Evolutionary conservation across 2,113 vertebrate species (phyloP).

Genomic region (Microtus ochrogaster): DNA sequence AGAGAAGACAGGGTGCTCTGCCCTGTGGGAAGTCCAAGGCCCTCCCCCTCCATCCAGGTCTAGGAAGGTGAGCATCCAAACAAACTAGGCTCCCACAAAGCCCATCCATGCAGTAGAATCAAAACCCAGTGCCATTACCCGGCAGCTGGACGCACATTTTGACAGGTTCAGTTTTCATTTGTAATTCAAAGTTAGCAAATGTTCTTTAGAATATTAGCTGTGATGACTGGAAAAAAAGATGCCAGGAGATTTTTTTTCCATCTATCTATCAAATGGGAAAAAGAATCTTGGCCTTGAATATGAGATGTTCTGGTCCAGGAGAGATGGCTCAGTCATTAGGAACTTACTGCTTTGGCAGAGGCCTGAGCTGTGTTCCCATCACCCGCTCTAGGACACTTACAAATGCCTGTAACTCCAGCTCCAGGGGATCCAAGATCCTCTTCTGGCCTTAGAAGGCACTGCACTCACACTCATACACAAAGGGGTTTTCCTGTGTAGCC

Average conservation of each 20-base stretch:
- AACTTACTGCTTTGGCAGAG: neutral
- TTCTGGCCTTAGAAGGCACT: neutral
- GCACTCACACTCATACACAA: neutral
- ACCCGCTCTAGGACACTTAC: neutral
- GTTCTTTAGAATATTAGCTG: conserved; percentile 41
- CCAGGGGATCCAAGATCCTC: neutral
- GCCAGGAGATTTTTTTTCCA: neutral
- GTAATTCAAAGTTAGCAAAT: conserved; percentile 16
- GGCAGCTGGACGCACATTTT: neutral
- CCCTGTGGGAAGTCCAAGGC: too few species aligned
- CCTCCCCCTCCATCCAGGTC: too few species aligned
- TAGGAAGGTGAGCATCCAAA: too few species aligned
- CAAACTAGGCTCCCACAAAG: too few species aligned
- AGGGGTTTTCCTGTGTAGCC: neutral
- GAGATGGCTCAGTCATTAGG: neutral
- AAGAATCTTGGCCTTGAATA: neutral
- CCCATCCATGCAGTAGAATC: too few species aligned
- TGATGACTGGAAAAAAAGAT: neutral
- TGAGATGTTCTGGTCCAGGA: neutral
- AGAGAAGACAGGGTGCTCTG: too few species aligned
- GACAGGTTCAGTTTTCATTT: conserved; percentile 27
- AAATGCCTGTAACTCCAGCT: neutral
- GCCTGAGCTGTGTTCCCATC: neutral
- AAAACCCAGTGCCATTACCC: too few species aligned
- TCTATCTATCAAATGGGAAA: neutral